Conservation (phyloP, 2,888 invertebrate genomes). For the Halocaridina rubra region DNA sequence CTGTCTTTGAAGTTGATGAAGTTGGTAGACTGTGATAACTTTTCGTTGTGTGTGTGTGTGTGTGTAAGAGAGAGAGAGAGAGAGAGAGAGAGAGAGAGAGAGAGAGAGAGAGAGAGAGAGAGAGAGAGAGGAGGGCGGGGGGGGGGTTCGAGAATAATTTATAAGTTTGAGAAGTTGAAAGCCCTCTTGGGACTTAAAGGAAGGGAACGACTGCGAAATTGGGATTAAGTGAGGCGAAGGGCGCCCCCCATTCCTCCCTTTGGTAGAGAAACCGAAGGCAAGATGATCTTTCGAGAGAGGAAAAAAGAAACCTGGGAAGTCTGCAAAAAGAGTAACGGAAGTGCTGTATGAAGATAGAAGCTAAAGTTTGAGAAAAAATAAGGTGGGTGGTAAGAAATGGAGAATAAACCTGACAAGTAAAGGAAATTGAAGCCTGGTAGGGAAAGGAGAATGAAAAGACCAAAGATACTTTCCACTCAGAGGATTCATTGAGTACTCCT, state of each 20-base stretch:
- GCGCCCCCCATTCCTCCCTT: no score
- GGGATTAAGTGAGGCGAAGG: background rate
- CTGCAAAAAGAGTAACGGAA: background rate
- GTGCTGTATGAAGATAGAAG: background rate
- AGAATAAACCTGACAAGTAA: background rate
- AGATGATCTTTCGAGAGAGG: background rate
- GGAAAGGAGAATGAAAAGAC: background rate
- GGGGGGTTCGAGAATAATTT: background rate
- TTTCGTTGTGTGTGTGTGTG: no score
- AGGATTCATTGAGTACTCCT: no score
- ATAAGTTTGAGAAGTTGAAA: background rate
- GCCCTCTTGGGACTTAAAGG: background rate
- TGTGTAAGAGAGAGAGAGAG: background rate
- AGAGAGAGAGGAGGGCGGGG: background rate
- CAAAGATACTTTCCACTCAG: no score
- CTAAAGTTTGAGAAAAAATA: background rate
- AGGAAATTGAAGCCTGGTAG: background rate
- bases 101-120: background rate
- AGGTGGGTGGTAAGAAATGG: background rate
- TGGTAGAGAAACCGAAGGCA: background rate
- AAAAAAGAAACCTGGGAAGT: background rate
- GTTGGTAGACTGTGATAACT: no score
- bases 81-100: slow-evolving; percentile 7
- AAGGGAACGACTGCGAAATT: background rate
- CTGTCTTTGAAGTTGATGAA: no score